Evolutionary conservation across 2,797 vertebrate genomes (phyloP).

Genomic region (Thaleichthys pacificus): DNA sequence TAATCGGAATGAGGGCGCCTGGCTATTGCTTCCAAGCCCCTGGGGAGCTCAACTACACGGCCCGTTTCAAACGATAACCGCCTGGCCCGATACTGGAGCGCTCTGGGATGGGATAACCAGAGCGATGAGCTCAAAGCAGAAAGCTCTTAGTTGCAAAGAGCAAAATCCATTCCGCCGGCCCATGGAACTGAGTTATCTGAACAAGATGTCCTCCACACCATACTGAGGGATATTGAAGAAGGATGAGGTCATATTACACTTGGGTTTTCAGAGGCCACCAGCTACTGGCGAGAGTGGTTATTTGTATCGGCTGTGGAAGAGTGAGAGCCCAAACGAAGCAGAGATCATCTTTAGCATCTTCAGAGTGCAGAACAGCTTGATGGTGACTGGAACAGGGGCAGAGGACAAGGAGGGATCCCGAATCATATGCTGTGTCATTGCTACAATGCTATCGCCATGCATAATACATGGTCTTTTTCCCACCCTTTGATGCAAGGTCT

Average conservation of each 20-base stretch:
- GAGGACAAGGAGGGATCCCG: not conserved
- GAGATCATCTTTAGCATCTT: conserved; percentile 29
- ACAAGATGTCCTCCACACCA: conserved; percentile 65
- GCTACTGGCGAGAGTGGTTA: conserved; percentile 46
- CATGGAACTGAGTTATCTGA: conserved; percentile 68
- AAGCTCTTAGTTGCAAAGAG: conserved; percentile 61
- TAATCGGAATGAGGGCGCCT: conserved; percentile 61
- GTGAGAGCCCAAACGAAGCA: conserved; percentile 15
- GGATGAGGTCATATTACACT: conserved; percentile 68
- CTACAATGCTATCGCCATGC: not conserved
- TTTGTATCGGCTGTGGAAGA: no score
- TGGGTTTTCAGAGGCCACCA: conserved; percentile 51
- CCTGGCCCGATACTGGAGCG: conserved; percentile 47
- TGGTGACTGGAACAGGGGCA: conserved; percentile 24
- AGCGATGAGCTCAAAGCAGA: conserved; percentile 66
- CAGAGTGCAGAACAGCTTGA: conserved; percentile 38
- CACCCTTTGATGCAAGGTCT: not conserved
- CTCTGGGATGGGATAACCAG: conserved; percentile 62
- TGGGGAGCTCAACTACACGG: conserved; percentile 52
- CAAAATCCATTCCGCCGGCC: conserved; percentile 66
- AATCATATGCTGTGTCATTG: conserved; percentile 2
- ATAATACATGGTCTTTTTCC: not conserved
- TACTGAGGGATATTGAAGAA: conserved; percentile 65
- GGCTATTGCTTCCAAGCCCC: conserved; percentile 50
- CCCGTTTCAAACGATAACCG: conserved; percentile 68